Evolutionary conservation across 1,140 invertebrate species (phyloP).

Genomic region (Ruditapes philippinarum): DNA sequence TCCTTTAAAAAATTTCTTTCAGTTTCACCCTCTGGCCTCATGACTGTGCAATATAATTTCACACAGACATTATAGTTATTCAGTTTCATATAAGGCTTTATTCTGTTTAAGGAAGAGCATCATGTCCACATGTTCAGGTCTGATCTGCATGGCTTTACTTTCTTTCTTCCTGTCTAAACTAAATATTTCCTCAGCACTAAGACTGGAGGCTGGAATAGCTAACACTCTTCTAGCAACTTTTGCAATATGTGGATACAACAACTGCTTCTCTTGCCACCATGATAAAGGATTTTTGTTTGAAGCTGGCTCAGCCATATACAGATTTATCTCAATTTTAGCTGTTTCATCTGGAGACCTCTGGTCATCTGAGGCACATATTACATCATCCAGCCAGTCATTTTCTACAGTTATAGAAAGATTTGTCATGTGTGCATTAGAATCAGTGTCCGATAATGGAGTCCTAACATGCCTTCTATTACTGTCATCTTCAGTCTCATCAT

Average conservation of each 20-base stretch:
- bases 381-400: constrained; percentile 64
- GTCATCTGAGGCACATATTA: constrained; percentile 50
- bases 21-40: not conserved
- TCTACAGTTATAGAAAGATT: constrained; percentile 53
- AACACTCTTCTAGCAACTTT: constrained; percentile 33
- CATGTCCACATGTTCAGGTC: constrained; percentile 49
- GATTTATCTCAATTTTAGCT: constrained; percentile 55
- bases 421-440: not conserved
- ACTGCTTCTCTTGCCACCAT: constrained; percentile 59
- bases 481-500: not conserved
- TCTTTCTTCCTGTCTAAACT: constrained; percentile 13
- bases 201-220: constrained; percentile 49
- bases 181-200: constrained; percentile 23
- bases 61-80: not conserved
- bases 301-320: constrained; percentile 61
- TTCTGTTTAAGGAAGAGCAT: constrained; percentile 63
- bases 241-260: constrained; percentile 41
- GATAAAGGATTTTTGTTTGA: constrained; percentile 23
- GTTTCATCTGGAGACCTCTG: constrained; percentile 49
- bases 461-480: not conserved
- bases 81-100: constrained; percentile 47
- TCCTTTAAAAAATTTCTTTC: not conserved
- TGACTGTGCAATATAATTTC: not conserved
- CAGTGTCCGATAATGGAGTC: not conserved
- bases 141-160: not conserved